Conservation (phyloP, 2,888 invertebrate genomes). For the Drosophila multiciliata region DNA sequence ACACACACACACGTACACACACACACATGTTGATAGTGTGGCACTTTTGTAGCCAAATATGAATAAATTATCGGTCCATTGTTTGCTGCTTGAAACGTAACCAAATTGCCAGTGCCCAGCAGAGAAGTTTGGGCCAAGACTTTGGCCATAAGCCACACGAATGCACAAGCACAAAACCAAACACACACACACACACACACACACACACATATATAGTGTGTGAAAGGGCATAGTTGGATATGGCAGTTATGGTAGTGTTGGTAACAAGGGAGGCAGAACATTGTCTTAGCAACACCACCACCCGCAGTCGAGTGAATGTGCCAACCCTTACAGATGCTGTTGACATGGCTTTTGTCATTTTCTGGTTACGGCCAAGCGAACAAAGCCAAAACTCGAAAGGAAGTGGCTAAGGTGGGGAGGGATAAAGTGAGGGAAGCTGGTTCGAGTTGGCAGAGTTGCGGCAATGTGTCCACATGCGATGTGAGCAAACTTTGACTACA, state of each 20-base stretch:
- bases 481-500: conserved; percentile 64
- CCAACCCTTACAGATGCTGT: conserved; percentile 70
- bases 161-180: conserved; percentile 38
- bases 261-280: conserved; percentile 25
- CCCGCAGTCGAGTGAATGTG: conserved; percentile 22
- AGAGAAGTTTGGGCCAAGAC: conserved; percentile 59
- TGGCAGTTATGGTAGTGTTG: background rate
- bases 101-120: conserved; percentile 54
- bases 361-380: conserved; percentile 77
- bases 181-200: conserved; percentile 27
- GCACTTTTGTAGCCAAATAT: conserved; percentile 73
- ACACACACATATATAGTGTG: background rate
- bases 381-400: conserved; percentile 57
- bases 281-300: conserved; percentile 52
- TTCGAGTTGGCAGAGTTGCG: background rate
- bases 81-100: conserved; percentile 75
- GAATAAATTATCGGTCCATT: conserved; percentile 77
- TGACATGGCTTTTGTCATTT: conserved; percentile 79
- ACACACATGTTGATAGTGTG: conserved; percentile 19
- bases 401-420: conserved; percentile 25
- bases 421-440: background rate
- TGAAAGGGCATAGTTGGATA: background rate
- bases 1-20: conserved; percentile 13
- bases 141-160: conserved; percentile 70
- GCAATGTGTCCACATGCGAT: conserved; percentile 49